These are phyloP conservation scores for Vulpes ferrilata DNA, from an alignment of 2,113 vertebrate genomes.

Conservation along the genomic window DNA sequence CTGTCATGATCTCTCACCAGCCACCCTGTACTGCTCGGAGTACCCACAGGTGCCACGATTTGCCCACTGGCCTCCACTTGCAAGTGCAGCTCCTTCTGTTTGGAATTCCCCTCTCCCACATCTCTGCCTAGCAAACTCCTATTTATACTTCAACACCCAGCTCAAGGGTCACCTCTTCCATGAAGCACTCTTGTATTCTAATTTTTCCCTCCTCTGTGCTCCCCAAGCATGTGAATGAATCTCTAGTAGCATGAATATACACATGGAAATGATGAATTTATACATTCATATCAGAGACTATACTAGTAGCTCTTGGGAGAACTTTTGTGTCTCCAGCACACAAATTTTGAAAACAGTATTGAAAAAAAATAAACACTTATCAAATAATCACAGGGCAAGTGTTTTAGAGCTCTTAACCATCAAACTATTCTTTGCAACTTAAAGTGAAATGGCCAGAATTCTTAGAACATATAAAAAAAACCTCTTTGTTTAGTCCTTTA, in stretches of 20 bases:
- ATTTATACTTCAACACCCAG: constrained; percentile 1
- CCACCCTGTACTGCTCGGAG: too few species aligned
- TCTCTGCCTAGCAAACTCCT: not conserved
- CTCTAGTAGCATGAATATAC: not conserved
- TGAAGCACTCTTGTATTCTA: not conserved
- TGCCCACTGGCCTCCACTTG: not conserved
- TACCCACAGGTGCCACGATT: not conserved
- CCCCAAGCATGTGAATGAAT: not conserved
- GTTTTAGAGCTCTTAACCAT: not conserved
- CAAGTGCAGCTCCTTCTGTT: not conserved
- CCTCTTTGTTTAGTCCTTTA: not conserved
- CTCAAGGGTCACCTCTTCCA: not conserved
- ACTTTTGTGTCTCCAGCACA: not conserved
- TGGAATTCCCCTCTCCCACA: not conserved
- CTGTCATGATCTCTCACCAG: not conserved
- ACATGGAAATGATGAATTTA: not conserved
- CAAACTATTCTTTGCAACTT: not conserved
- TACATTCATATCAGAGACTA: not conserved
- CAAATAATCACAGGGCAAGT: not conserved
- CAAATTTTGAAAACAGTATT: not conserved
- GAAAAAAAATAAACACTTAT: constrained; percentile 30
- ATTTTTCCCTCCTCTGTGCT: not conserved
- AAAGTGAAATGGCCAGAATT: not conserved
- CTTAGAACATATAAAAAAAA: not conserved
- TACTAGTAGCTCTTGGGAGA: not conserved